These are phyloP conservation scores for Aldrovandia affinis DNA, from an alignment of 2,797 vertebrate genomes.

Conservation along the genomic window DNA sequence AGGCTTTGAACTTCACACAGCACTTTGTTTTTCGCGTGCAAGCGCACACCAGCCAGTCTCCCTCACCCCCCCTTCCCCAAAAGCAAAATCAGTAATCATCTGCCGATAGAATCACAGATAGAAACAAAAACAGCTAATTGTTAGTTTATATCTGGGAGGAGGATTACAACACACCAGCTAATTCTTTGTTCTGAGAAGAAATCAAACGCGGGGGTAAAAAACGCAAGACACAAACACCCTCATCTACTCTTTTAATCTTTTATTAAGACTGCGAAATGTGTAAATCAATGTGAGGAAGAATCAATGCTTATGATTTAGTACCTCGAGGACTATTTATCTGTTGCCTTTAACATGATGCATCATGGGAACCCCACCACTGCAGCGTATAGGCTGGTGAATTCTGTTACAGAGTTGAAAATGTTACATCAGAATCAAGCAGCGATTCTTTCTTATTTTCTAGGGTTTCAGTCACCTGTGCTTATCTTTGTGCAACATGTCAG, in stretches of 20 bases:
- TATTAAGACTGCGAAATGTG: slow-evolving; percentile 62
- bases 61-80: slow-evolving; percentile 71
- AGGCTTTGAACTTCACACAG: slow-evolving; percentile 74
- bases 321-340: slow-evolving; percentile 54
- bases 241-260: slow-evolving; percentile 60
- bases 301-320: slow-evolving; percentile 55
- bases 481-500: neutral
- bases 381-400: slow-evolving; percentile 20
- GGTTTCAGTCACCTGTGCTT: neutral
- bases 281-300: slow-evolving; percentile 60
- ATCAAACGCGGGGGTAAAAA: slow-evolving; percentile 16
- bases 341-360: slow-evolving; percentile 26
- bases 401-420: slow-evolving; percentile 9
- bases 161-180: slow-evolving; percentile 71
- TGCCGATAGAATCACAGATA: slow-evolving; percentile 68
- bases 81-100: slow-evolving; percentile 62
- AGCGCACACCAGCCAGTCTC: slow-evolving; percentile 56
- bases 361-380: slow-evolving; percentile 21
- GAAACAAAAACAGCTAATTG: slow-evolving; percentile 75
- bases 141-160: slow-evolving; percentile 78
- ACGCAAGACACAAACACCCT: slow-evolving; percentile 26
- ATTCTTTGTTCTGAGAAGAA: slow-evolving; percentile 60
- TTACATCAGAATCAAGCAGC: no score
- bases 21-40: slow-evolving; percentile 54
- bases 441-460: neutral